Evolutionary conservation across 2,888 invertebrate genomes (phyloP).

Genomic region (Monopis laevigella): DNA sequence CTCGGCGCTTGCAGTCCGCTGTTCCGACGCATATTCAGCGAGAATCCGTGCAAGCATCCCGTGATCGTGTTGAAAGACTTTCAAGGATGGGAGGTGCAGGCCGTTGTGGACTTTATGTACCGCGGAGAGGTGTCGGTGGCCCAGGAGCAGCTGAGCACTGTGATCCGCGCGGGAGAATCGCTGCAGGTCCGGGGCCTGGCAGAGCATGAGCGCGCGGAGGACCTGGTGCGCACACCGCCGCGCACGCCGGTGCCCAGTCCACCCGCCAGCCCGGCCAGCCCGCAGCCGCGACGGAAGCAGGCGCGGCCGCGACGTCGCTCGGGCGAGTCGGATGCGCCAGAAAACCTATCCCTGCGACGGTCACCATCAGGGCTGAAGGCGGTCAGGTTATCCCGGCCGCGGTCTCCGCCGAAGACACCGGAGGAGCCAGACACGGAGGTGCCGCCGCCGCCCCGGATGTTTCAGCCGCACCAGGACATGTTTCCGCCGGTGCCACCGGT

Average conservation of each 20-base stretch:
- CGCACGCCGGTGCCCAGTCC: constrained; percentile 49
- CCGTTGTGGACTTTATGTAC: constrained; percentile 94
- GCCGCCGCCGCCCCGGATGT: constrained; percentile 66
- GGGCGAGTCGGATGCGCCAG: constrained; percentile 72
- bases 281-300: constrained; percentile 86
- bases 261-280: constrained; percentile 73
- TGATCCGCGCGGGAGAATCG: constrained; percentile 89
- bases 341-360: constrained; percentile 72
- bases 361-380: constrained; percentile 47
- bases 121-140: constrained; percentile 91
- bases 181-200: constrained; percentile 85
- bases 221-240: constrained; percentile 43
- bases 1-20: constrained; percentile 90
- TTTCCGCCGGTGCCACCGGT: constrained; percentile 80
- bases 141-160: constrained; percentile 82
- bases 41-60: constrained; percentile 93
- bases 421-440: constrained; percentile 54
- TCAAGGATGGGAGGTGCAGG: constrained; percentile 87
- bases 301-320: constrained; percentile 86
- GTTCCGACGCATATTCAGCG: constrained; percentile 87
- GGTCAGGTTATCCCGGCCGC: constrained; percentile 46
- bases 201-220: constrained; percentile 66
- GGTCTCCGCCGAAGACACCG: constrained; percentile 41
- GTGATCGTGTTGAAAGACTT: constrained; percentile 93
- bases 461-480: constrained; percentile 69